Conservation (phyloP, 2,113 vertebrate species). For the Seriola rivoliana region DNA sequence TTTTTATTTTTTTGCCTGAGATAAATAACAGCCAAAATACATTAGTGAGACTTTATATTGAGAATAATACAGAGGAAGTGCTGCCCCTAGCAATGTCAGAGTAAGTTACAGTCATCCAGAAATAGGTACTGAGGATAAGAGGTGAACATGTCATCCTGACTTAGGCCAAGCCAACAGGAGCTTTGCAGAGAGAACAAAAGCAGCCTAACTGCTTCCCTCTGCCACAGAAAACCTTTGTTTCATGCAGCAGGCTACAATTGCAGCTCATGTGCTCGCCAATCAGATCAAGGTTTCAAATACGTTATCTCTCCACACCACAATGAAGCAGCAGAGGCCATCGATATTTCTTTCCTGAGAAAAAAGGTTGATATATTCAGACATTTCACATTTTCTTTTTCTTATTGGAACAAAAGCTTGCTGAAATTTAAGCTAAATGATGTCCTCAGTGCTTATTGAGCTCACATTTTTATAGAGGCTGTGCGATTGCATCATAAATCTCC, state of each 20-base stretch:
- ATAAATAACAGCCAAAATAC: slow-evolving; percentile 76
- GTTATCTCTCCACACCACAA: slow-evolving; percentile 29
- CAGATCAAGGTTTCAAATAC: slow-evolving; percentile 49
- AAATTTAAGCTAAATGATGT: slow-evolving; percentile 30
- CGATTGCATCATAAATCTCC: slow-evolving; percentile 60
- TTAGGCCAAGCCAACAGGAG: slow-evolving; percentile 77
- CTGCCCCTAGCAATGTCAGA: slow-evolving; percentile 80
- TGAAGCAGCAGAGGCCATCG: slow-evolving; percentile 24
- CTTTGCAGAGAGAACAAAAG: slow-evolving; percentile 74
- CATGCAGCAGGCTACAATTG: slow-evolving; percentile 34
- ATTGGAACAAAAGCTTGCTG: slow-evolving; percentile 18
- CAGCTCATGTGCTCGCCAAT: slow-evolving; percentile 48
- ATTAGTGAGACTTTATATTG: slow-evolving; percentile 73
- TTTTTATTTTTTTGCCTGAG: slow-evolving; percentile 26
- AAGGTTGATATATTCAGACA: slow-evolving; percentile 22
- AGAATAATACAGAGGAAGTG: slow-evolving; percentile 77
- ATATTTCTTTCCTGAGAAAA: slow-evolving; percentile 30
- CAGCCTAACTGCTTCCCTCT: slow-evolving; percentile 62
- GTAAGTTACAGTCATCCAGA: slow-evolving; percentile 81
- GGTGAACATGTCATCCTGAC: slow-evolving; percentile 80
- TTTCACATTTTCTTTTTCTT: slow-evolving; percentile 9
- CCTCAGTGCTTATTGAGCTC: slow-evolving; percentile 21
- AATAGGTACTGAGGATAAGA: slow-evolving; percentile 80
- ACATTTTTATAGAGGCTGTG: background rate
- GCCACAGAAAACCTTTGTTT: slow-evolving; percentile 65